Evolutionary conservation across 2,113 vertebrate species (phyloP).

Genomic region (Pterocles orientalis): DNA sequence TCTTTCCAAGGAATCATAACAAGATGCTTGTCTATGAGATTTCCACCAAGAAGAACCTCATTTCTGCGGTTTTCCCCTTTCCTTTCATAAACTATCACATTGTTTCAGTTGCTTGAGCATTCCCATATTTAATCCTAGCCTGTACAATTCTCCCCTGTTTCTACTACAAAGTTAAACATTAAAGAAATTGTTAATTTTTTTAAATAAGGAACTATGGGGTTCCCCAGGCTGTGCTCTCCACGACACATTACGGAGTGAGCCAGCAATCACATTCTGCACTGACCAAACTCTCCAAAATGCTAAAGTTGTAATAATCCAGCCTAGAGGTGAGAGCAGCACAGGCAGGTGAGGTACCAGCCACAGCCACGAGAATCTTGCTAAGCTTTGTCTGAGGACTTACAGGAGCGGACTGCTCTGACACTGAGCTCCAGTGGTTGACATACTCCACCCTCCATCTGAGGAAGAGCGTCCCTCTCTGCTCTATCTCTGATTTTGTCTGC

Average conservation of each 20-base stretch:
- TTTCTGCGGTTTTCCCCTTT: background rate
- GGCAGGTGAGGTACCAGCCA: background rate
- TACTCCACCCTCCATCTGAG: background rate
- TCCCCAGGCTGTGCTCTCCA: background rate
- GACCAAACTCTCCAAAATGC: background rate
- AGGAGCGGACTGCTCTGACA: background rate
- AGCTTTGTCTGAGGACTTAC: background rate
- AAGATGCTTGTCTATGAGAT: background rate
- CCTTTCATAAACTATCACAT: background rate
- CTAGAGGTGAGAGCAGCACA: background rate
- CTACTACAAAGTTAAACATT: background rate
- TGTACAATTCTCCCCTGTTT: background rate
- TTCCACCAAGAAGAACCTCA: background rate
- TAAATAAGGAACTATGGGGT: background rate
- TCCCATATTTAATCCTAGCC: background rate
- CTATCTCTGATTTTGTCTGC: background rate
- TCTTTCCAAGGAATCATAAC: slow-evolving; percentile 14
- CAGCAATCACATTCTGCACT: background rate
- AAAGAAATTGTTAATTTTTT: background rate
- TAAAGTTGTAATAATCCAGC: background rate
- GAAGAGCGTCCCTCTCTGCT: background rate
- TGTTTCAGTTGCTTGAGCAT: background rate
- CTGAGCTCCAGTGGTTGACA: accelerated
- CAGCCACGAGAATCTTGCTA: accelerated
- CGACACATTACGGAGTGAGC: background rate